Base-by-base conservation (phyloP, 2,888 invertebrate species). In the Microplitis manilae region DNA sequence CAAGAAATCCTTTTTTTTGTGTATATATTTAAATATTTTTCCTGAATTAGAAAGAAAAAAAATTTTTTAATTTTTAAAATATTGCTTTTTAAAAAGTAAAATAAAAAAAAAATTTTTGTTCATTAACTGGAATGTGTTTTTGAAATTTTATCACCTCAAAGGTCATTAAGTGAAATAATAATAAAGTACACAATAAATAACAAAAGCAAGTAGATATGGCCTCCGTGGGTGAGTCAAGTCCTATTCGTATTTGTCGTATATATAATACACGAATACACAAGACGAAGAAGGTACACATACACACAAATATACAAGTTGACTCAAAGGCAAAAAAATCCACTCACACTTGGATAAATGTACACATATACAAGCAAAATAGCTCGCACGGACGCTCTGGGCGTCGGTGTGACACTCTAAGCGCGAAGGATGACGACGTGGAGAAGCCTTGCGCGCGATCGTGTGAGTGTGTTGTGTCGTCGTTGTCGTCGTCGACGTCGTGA, bases 401-500 rank as follows among this genome's bases (percentile, higher is more conserved):
- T 87, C 86, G 86, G 84, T 85, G 83, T 85, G 84, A 88, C 88
- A 88, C 88, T 87, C 85, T 82, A 80, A 85, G 89, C 84, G 88
- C 88, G 88, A 89, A 89, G 86, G 87, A 86, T 83, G 84, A 83
- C 81, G 81, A 79, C 79, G 81, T 82, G 79, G 79, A 78, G 80
- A 80, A 79, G 81, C 81, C 79, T 82, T 81, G 80, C 79, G 82
- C 75, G 79, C 76, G 80, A 76, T 72, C 59, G 73, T 68, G 69
- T 67, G 30, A 30, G 79, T 75, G 75, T 79, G 78, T 75, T 72
- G 68, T 73, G 70, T 67, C 75, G 64, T 60, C 67, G 64, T 60
- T 62, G 64, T 20, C 73, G 64, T 69, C 50, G 50, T 50, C 50
- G 50, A 50, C 50, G 72, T 41, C 78, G 80, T 79, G 81, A 76